Conservation (phyloP, 2,113 vertebrate genomes). For the Dendropsophus ebraccatus region DNA sequence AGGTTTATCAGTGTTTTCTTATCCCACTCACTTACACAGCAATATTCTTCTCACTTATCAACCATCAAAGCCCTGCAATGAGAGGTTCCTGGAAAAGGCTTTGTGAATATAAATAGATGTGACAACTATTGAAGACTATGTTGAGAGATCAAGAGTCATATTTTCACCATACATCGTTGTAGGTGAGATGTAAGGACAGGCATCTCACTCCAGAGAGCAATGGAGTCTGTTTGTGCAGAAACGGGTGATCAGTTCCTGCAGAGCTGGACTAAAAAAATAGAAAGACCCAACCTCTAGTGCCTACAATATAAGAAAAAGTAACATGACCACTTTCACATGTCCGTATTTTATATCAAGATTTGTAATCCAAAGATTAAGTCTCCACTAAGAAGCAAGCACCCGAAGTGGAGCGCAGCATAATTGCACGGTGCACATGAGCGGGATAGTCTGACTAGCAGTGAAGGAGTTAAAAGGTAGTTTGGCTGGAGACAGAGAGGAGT, state of each 20-base stretch:
- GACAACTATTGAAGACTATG: slow-evolving; percentile 61
- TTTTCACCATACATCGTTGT: slow-evolving; percentile 51
- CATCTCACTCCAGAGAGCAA: neutral
- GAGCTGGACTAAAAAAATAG: neutral
- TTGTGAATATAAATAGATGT: slow-evolving; percentile 68
- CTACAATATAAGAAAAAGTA: too few relatives aligned
- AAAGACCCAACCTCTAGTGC: too few relatives aligned
- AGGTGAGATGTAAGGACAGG: slow-evolving; percentile 60
- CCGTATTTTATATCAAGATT: too few relatives aligned
- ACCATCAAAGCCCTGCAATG: slow-evolving; percentile 62
- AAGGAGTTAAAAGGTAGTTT: too few relatives aligned
- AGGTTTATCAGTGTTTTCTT: slow-evolving; percentile 19
- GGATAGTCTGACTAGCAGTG: too few relatives aligned
- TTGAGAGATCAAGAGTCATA: slow-evolving; percentile 40
- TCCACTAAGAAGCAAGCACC: too few relatives aligned
- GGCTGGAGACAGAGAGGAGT: too few relatives aligned
- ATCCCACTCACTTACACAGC: slow-evolving; percentile 60
- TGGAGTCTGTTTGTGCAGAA: neutral
- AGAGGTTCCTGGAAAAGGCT: slow-evolving; percentile 68
- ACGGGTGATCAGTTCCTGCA: neutral
- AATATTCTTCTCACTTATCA: slow-evolving; percentile 63
- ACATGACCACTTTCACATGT: too few relatives aligned
- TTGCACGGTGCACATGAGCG: too few relatives aligned
- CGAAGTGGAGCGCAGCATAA: too few relatives aligned
- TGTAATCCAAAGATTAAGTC: too few relatives aligned